Evolutionary conservation across 2,888 invertebrate genomes (phyloP).

Genomic region (Sphaerolaimus hirsutus): DNA sequence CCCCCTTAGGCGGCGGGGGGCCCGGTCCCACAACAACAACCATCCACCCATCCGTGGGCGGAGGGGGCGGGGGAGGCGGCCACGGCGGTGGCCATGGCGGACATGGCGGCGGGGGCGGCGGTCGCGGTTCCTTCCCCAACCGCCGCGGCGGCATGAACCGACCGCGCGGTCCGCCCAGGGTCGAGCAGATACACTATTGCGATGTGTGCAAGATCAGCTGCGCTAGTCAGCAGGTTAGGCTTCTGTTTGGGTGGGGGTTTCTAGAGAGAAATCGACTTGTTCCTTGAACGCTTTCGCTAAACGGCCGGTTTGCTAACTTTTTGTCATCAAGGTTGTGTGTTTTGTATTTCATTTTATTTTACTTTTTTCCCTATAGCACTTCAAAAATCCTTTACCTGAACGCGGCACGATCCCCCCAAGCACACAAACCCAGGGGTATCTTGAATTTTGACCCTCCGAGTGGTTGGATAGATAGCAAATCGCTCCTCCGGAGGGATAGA

Average conservation of each 20-base stretch:
- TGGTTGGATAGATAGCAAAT: too few relatives aligned
- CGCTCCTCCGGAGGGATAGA: too few relatives aligned
- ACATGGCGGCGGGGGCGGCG: background rate
- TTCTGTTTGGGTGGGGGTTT: background rate
- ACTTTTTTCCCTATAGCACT: too few relatives aligned
- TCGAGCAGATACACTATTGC: slow-evolving; percentile 76
- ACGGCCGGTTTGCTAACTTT: too few relatives aligned
- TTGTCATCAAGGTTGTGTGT: too few relatives aligned
- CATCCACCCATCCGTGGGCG: too few relatives aligned
- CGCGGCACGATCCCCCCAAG: too few relatives aligned
- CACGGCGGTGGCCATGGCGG: background rate
- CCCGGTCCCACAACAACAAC: slow-evolving; percentile 12
- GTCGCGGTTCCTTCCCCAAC: background rate
- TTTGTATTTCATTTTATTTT: too few relatives aligned
- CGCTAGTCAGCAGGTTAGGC: slow-evolving; percentile 60
- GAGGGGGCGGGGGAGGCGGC: slow-evolving; percentile 6
- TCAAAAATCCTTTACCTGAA: too few relatives aligned
- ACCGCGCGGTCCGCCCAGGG: background rate
- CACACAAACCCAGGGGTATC: too few relatives aligned
- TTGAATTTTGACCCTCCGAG: too few relatives aligned
- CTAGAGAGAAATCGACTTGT: background rate
- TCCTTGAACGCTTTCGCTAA: too few relatives aligned
- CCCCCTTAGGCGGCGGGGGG: background rate
- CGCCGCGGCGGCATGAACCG: background rate
- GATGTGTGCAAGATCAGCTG: slow-evolving; percentile 96